Evolutionary conservation across 2,888 invertebrate species (phyloP).

Genomic region (Bombylius major): DNA sequence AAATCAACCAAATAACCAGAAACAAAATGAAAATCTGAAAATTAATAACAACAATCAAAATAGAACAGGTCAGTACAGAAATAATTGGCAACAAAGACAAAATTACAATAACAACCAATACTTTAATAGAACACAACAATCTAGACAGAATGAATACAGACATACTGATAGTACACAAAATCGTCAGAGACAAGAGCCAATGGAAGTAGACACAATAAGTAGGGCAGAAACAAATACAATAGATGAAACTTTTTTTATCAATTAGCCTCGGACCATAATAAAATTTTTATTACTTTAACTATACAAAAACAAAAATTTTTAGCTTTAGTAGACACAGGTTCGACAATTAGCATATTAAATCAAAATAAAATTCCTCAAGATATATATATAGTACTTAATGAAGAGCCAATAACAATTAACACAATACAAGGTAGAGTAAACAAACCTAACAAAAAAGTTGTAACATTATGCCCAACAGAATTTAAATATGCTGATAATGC

Average conservation of each 20-base stretch:
- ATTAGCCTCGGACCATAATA: neutral
- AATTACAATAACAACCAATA: neutral
- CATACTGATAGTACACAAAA: too few species aligned
- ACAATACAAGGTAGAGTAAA: neutral
- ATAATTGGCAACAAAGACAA: neutral
- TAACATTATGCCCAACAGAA: constrained; percentile 6
- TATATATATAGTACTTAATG: neutral
- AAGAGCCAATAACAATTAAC: neutral
- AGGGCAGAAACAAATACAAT: neutral
- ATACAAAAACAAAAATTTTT: neutral
- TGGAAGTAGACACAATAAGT: too few species aligned
- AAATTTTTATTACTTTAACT: neutral
- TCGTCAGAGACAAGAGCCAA: too few species aligned
- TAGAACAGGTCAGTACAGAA: neutral
- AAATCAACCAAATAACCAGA: too few species aligned
- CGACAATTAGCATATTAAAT: neutral
- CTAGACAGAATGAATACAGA: too few species aligned
- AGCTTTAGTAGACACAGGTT: neutral
- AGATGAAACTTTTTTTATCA: neutral
- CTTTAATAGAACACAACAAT: too few species aligned
- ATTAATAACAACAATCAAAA: too few species aligned
- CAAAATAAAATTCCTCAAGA: neutral
- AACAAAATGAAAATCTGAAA: too few species aligned
- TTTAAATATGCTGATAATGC: constrained; percentile 9
- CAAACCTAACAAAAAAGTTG: constrained; percentile 7